Base-by-base conservation (phyloP, 2,888 invertebrate species). In the Aethes cnicana region DNA sequence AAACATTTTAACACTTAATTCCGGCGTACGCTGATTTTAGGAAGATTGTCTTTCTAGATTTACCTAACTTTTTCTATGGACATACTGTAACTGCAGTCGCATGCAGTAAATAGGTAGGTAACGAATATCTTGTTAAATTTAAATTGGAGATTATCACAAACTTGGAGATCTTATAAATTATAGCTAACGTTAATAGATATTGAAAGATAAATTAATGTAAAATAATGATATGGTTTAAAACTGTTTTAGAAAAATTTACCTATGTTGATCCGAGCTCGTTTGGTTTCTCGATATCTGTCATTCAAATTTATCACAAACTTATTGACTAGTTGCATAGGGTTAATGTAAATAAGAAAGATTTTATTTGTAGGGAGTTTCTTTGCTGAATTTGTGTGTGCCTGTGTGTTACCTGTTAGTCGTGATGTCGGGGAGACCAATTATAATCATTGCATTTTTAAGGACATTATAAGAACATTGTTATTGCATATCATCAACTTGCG, bases 161-260 rank as follows among this genome's bases (percentile, higher is more conserved):
- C 83, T 85, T 78, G 81, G 75, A 82, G 79, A 81, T 85, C 84
- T 84, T 81, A 85, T 81, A 82, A 85, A 86, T 81, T 87, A 87
- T 88, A 87, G 84, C 81, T 85, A 85, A 87, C 84, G 86, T 88
- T 89, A 85, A 86, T 84, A 87, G 81, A 70, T 85, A 83, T 80
- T 82, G 75, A 81, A 86, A 81, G 69, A 84, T 81, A 77, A 63
- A 81, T 68, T 72, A 74, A 75, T 86, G 81, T 87, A 86, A 82
- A 79, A 76, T 80, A 77, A 74, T 67, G 72, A 72, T 83, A 85
- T 84, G 73, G 82, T 85, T 87, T 81, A 68, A 79, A 77, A 83
- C 75, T 84, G 84, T 89, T 88, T 88, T 89, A 89, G 89, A 89
- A 83, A 88, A 89, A 88, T 89, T 84, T 89, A 89, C 89, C 87